Base-by-base conservation (phyloP, 2,888 invertebrate genomes). In the Tolmerus cingulatus region DNA sequence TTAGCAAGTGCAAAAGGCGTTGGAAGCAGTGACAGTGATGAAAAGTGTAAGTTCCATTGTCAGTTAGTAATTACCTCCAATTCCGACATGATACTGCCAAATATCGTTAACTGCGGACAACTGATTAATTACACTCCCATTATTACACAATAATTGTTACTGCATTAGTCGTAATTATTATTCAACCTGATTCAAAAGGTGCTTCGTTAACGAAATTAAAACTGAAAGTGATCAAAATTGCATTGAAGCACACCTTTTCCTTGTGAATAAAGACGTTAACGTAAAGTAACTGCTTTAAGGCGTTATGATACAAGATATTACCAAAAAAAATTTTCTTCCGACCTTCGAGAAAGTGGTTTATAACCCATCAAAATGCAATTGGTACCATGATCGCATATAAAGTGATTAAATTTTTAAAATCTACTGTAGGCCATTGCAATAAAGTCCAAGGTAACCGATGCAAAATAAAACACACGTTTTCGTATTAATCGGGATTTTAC, bases 21-120 rank as follows among this genome's bases (percentile, higher is more conserved):
- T 51, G 51, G 30, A 27, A 51, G 16, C 51, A 34, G 23, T 30
- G 79, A 78, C 23, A 81, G 81, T 55, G 81, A 27, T n/a, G 81
- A 82, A 34, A 82, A 82, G 66, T 82, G 82, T 82, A 66, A 66
- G 66, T 66, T 66, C 3, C 9, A 23, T 27, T 66, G 66, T 66
- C 27, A 12, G n/a, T 51, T 51, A 51, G 1, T 51, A 51, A 51
- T 51, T 5, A 51, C 19, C 5, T 51, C 2, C 43, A 46, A 46
- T 46, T 14, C 43, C 14, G 12, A 4, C 0, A 51, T 5, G n/a
- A n/a, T 51, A 51, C n/a, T 51, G 19, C 19, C 7, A n/a, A 16
- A 19, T n/a, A 51, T 51, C 51, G 19, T 51, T 51, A 51, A 19
- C 14, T 51, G 51, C n/a, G 19, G 7, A n/a, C 16, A 51, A 51